Evolutionary conservation across 2,113 vertebrate genomes (phyloP).

Genomic region (Myotis davidii): DNA sequence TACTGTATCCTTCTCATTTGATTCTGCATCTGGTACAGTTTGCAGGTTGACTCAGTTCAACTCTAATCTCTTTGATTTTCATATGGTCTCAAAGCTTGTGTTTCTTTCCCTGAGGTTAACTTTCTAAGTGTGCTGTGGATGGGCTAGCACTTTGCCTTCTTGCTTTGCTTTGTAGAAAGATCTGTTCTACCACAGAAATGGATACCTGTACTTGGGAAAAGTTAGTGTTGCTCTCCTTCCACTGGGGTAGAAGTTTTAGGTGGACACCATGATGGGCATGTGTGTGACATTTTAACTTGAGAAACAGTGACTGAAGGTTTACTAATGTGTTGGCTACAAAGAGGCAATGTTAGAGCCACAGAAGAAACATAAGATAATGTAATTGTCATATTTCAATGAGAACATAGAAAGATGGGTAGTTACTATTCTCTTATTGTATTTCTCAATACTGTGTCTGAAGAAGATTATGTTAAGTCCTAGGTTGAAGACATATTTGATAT

Average conservation of each 20-base stretch:
- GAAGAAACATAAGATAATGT: not conserved
- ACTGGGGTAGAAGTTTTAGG: not conserved
- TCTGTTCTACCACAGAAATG: not conserved
- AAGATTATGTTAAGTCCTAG: not conserved
- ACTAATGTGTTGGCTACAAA: not conserved
- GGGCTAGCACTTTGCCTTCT: not conserved
- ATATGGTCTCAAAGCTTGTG: not conserved
- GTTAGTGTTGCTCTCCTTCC: not conserved
- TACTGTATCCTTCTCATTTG: not conserved
- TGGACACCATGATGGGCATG: no score
- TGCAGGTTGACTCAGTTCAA: not conserved
- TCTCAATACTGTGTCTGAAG: conserved; percentile 11
- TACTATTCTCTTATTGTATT: not conserved
- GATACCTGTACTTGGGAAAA: not conserved
- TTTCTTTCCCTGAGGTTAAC: not conserved
- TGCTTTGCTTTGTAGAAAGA: not conserved
- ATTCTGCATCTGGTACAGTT: not conserved
- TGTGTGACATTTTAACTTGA: not conserved
- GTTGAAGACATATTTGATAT: conserved; percentile 14
- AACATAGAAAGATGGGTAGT: not conserved
- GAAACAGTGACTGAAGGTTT: not conserved
- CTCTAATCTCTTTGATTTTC: not conserved
- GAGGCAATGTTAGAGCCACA: not conserved
- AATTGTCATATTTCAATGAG: not conserved
- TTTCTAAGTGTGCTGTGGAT: not conserved